These are phyloP conservation scores for Nomada hirtipes DNA, from an alignment of 2,888 invertebrate genomes.

Conservation along the genomic window DNA sequence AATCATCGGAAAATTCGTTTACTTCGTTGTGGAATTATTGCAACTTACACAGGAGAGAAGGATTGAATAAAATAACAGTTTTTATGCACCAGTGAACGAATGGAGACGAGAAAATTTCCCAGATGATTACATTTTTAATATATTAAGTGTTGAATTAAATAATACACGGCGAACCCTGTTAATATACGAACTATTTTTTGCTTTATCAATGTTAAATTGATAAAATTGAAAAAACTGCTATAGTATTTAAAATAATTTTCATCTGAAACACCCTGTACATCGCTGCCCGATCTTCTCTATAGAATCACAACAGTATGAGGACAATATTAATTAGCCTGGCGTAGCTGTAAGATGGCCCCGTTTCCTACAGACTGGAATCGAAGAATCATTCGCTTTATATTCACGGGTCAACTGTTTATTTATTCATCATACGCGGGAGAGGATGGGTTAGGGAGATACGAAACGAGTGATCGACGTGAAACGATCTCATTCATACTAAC, in stretches of 20 bases:
- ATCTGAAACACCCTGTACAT: not conserved
- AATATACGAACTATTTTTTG: too few species aligned
- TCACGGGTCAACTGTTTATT: slow-evolving; percentile 67
- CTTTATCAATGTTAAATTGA: too few species aligned
- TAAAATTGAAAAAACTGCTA: too few species aligned
- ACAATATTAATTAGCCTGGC: slow-evolving; percentile 60
- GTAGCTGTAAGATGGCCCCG: slow-evolving; percentile 7
- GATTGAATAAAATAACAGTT: not conserved
- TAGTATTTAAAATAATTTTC: too few species aligned
- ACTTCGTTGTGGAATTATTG: not conserved
- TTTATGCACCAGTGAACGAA: too few species aligned
- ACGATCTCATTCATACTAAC: slow-evolving; percentile 73
- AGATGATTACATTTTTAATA: too few species aligned
- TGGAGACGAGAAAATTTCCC: too few species aligned
- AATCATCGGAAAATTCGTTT: not conserved
- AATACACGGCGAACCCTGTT: too few species aligned
- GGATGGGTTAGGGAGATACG: slow-evolving; percentile 47
- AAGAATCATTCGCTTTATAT: slow-evolving; percentile 66
- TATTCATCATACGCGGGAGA: slow-evolving; percentile 56
- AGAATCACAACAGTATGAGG: slow-evolving; percentile 28
- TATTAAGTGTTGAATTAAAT: too few species aligned
- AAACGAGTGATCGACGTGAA: slow-evolving; percentile 71
- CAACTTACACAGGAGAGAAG: too few species aligned
- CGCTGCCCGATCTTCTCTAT: too few species aligned
- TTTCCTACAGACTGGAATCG: slow-evolving; percentile 9